Percentiles rank a stretch among this genome's conserved stretches.
Conservation (phyloP, 1,140 invertebrate genomes). For the Anastatus disparis region DNA sequence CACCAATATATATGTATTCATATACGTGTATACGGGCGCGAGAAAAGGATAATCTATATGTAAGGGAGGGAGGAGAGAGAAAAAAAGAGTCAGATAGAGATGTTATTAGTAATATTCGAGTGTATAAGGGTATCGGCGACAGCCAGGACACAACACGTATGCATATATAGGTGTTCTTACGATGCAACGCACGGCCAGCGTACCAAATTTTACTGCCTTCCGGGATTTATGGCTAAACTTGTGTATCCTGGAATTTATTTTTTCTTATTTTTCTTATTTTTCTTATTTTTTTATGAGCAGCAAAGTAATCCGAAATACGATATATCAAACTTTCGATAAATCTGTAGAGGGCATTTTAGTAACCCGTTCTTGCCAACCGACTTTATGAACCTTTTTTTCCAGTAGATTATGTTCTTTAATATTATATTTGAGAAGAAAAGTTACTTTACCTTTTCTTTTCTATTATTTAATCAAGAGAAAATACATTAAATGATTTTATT, state of each 20-base stretch:
- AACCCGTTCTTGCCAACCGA: neutral
- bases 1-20: too few species aligned
- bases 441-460: too few species aligned
- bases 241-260: neutral
- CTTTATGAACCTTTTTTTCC: neutral
- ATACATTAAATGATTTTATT: too few species aligned
- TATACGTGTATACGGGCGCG: neutral
- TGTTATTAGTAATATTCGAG: conserved; percentile 44
- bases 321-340: conserved; percentile 33
- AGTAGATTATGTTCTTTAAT: too few species aligned
- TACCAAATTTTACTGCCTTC: conserved; percentile 48
- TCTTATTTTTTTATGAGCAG: neutral
- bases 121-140: conserved; percentile 41
- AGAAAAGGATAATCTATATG: neutral
- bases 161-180: conserved; percentile 46
- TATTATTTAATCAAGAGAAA: too few species aligned
- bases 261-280: too few species aligned
- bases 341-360: neutral
- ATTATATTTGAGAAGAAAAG: too few species aligned
- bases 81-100: conserved; percentile 40
- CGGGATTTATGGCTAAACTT: conserved; percentile 47
- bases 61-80: neutral
- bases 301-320: conserved; percentile 26
- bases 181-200: conserved; percentile 43
- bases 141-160: conserved; percentile 38